Base-by-base conservation (phyloP, 2,888 invertebrate species). In the Eristalis intricaria region DNA sequence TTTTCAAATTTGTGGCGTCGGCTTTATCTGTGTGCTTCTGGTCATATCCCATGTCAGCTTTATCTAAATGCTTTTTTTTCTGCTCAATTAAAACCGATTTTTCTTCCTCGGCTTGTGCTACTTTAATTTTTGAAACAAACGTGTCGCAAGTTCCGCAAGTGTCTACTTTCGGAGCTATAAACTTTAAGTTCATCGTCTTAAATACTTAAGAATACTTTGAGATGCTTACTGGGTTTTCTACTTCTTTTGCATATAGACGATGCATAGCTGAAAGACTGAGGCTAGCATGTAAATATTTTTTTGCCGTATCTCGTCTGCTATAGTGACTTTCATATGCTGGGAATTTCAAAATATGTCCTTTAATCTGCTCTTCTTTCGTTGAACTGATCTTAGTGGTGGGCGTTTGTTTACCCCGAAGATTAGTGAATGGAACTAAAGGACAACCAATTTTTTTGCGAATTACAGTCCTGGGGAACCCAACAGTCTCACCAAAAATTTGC, bases 161-260 rank as follows among this genome's bases (percentile, higher is more conserved):
- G 19, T 74, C 64, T 50, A 35, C 22, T 64, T 74, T 74, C 10
- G 70, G 64, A 23, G 70, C 23, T 61, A 64, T 89, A 69, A 89
- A 89, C 64, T 82, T 88, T 32, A 89, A 81, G 29, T n/a, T n/a
- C n/a, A n/a, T n/a, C n/a, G n/a, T n/a, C n/a, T 69, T 69, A 60
- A 87, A 87, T 50, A 87, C 78, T 64, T 81, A 22, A 11, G 68
- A 81, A 56, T 84, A 88, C 70, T 82, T 81, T 61, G 82, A 75
- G n/a, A 82, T 61, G 50, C 73, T 84, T 66, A 74, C 66, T 58
- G 75, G 75, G 38, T 61, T 61, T 26, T 10, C 26, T 29, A 15
- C 13, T 61, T 29, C 29, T 61, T 26, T 15, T 29, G 26, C 29
- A 61, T 29, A 61, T 29, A 29, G 5, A 13, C 29, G 26, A 29